Conservation (phyloP, 37 sponge, comb jelly and placozoan species). For the Halisarca cf. caerulea region DNA sequence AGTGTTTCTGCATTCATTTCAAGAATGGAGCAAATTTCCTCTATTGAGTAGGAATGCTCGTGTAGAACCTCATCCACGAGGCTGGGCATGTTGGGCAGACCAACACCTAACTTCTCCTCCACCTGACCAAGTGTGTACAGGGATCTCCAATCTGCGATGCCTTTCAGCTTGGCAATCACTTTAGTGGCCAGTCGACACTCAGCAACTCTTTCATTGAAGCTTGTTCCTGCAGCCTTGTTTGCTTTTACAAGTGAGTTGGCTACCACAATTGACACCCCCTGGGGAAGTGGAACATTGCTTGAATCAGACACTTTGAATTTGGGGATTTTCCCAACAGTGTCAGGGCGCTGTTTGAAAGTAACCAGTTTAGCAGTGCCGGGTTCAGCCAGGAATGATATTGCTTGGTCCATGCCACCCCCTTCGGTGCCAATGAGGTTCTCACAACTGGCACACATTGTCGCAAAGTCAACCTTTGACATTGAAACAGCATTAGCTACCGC, state of each 20-base stretch:
- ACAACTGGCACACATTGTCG: conserved; percentile 83
- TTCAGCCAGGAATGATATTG: conserved; percentile 93
- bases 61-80: conserved; percentile 76
- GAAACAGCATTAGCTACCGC: conserved; percentile 54
- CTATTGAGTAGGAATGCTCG: conserved; percentile 67
- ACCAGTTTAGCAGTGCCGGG: conserved; percentile 83
- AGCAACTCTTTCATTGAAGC: conserved; percentile 87
- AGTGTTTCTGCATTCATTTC: conserved; percentile 60
- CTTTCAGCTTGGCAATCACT: conserved; percentile 69
- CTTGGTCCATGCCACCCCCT: conserved; percentile 98
- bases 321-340: conserved; percentile 3
- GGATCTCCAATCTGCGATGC: conserved; percentile 62
- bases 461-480: conserved; percentile 61
- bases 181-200: conserved; percentile 90
- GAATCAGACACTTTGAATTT: not conserved
- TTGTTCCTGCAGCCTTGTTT: conserved; percentile 72
- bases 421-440: conserved; percentile 95
- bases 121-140: conserved; percentile 54
- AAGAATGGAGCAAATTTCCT: conserved; percentile 75
- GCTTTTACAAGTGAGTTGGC: conserved; percentile 74
- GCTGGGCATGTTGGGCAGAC: conserved; percentile 53
- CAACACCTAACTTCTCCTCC: conserved; percentile 39
- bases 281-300: conserved; percentile 67
- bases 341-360: conserved; percentile 84
- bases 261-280: conserved; percentile 75